Evolutionary conservation across 2,113 vertebrate genomes (phyloP), one percentile per base, ranked within the genome.

Genomic region (Amblyopsis rosae): DNA sequence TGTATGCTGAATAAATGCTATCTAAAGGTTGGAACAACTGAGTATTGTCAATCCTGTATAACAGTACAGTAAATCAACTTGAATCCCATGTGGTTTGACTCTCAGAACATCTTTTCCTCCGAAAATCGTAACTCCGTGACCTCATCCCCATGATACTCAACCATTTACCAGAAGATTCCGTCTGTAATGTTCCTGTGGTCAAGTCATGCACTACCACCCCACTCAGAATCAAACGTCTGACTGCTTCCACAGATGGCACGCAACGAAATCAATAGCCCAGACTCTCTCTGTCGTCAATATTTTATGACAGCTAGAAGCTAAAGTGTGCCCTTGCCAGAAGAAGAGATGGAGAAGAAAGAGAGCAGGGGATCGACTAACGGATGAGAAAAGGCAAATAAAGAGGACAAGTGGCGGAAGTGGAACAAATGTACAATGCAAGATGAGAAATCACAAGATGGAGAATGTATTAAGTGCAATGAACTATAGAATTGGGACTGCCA

Each of bases 211-310:
- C 26, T 12, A 1, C 12, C 41, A 45, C 17, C 33, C 47, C 49
- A 26, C 60, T 62, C 17, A 47, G 15, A 33, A 59, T 57, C 19
- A 64, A 59, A 19, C 49, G 4, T 73, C 56, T 51, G 46, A 70
- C 59, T 73, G 15, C 66, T 67, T 72, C 41, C 48, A 41, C 76
- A 80, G 72, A 80, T 67, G 72, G 32, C 8, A 48, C 16, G 16
- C 35, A 64, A 51, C 55, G 51, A 57, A 60, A 80, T 72, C 61
- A 65, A 80, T 55, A 59, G 45, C 9, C 53, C 56, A 62, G 58
- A 74, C 57, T 66, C 35, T 6, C 48, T 50, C 46, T 62, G 67
- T 64, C 69, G 54, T 69, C 68, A 77, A 69, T 72, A 67, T 80
- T 74, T 80, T 65, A 83, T 59, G n/a, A 61, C 60, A 56, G 61